phyloP scores from a whole-genome alignment of 2,113 vertebrate species.

The Ictidomys tridecemlineatus region DNA sequence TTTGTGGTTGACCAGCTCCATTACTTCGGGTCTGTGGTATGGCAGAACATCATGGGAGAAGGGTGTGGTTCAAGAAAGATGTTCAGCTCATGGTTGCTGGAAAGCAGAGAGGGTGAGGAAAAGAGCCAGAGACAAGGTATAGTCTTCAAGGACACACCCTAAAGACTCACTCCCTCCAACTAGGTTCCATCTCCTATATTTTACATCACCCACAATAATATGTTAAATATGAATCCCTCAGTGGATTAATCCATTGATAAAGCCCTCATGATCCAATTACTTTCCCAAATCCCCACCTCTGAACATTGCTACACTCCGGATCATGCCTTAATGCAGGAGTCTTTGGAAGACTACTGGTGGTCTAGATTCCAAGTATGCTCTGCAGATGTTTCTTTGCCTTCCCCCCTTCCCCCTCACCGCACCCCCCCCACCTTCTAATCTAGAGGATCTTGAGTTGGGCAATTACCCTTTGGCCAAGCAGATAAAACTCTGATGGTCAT shows the following conservation, averaged over 20 bases:
- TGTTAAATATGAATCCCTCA: neutral
- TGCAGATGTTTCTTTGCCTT: neutral
- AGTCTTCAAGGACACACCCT: neutral
- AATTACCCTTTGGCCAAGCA: neutral
- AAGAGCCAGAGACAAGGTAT: neutral
- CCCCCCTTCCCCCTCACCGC: too few relatives aligned
- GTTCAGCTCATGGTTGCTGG: neutral
- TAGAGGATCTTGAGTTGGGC: neutral
- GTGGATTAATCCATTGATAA: neutral
- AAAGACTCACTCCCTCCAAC: neutral
- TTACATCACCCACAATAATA: neutral
- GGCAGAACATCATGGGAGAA: neutral
- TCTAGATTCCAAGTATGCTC: neutral
- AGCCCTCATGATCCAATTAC: neutral
- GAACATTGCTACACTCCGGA: neutral
- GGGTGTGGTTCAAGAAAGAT: neutral
- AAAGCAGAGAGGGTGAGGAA: neutral
- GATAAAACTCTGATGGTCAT: neutral
- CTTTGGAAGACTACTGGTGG: neutral
- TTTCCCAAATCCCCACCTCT: neutral
- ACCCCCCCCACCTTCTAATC: neutral
- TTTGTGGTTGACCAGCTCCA: too few relatives aligned
- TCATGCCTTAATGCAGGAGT: neutral
- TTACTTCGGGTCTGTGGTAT: neutral
- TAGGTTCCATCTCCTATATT: neutral